Percentiles rank a stretch among this genome's conserved stretches.
Conservation (phyloP, 2,888 invertebrate genomes). For the Drosophila tanythrix region DNA sequence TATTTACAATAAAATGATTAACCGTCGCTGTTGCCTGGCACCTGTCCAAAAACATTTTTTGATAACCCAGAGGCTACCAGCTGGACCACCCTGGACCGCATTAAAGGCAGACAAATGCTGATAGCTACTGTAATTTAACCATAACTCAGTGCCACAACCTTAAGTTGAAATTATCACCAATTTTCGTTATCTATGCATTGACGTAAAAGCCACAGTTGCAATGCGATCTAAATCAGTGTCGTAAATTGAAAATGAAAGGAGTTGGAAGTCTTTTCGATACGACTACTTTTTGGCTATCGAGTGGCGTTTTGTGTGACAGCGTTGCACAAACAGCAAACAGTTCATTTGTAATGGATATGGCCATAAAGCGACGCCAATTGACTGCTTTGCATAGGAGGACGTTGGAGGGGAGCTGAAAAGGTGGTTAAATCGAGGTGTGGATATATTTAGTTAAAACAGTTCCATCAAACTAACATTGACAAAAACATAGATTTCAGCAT, state of each 20-base stretch:
- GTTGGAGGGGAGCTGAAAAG: background rate
- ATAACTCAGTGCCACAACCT: conserved; percentile 1
- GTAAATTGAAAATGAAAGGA: conserved; percentile 66
- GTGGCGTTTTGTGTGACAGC: conserved; percentile 15
- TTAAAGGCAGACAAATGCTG: conserved; percentile 44
- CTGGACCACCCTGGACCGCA: conserved; percentile 37
- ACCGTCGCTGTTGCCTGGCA: conserved; percentile 25
- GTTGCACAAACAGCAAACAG: conserved; percentile 30
- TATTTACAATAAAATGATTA: background rate
- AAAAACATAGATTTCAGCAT: conserved; percentile 25
- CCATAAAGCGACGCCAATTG: conserved; percentile 47
- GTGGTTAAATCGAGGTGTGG: background rate
- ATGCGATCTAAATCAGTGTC: conserved; percentile 8
- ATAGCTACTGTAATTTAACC: conserved; percentile 15
- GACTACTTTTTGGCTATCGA: conserved; percentile 14
- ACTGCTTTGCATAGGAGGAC: conserved; percentile 8
- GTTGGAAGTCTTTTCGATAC: conserved; percentile 51
- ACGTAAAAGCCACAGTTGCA: conserved; percentile 19
- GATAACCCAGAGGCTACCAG: conserved; percentile 11
- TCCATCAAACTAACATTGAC: conserved; percentile 7
- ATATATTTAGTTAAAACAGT: conserved; percentile 5
- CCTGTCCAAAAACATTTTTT: conserved; percentile 20
- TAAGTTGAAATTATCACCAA: conserved; percentile 25
- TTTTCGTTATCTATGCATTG: conserved; percentile 21
- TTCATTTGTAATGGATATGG: conserved; percentile 36